A percentile compares a stretch with the other conserved stretches of the same genome.
These are phyloP conservation scores for Sinotaia quadrata DNA, from an alignment of 2,888 invertebrate genomes.

Conservation along the genomic window DNA sequence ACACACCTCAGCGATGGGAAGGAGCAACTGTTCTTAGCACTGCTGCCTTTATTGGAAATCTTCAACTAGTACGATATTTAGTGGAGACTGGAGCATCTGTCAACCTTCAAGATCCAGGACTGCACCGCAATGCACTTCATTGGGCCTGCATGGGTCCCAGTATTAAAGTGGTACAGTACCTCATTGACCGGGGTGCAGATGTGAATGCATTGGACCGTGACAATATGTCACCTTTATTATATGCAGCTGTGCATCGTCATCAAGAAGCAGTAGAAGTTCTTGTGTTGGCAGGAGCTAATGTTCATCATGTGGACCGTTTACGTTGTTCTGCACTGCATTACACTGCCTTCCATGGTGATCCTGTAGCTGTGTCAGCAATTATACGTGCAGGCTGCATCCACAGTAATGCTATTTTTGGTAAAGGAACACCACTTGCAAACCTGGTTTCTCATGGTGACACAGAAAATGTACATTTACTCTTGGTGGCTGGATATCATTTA, in stretches of 20 bases:
- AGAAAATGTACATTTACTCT: slow-evolving; percentile 38
- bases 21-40: slow-evolving; percentile 50
- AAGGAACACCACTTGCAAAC: slow-evolving; percentile 53
- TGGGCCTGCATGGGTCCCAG: slow-evolving; percentile 52
- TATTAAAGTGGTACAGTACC: slow-evolving; percentile 33
- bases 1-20: slow-evolving; percentile 45
- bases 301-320: slow-evolving; percentile 42
- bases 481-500: slow-evolving; percentile 50
- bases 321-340: slow-evolving; percentile 53
- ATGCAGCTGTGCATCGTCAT: slow-evolving; percentile 42
- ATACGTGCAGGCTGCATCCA: slow-evolving; percentile 51
- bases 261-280: slow-evolving; percentile 41
- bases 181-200: slow-evolving; percentile 40
- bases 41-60: slow-evolving; percentile 48
- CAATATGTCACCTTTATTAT: slow-evolving; percentile 51
- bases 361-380: slow-evolving; percentile 31
- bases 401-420: slow-evolving; percentile 45
- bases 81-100: slow-evolving; percentile 41
- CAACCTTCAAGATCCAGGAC: slow-evolving; percentile 48
- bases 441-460: slow-evolving; percentile 42
- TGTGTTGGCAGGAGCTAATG: slow-evolving; percentile 46
- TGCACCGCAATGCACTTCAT: slow-evolving; percentile 51
- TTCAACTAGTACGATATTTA: slow-evolving; percentile 44
- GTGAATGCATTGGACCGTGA: slow-evolving; percentile 52
- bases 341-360: slow-evolving; percentile 43